phyloP scores from a whole-genome alignment of 2,113 vertebrate genomes.

The Lanius ludovicianus region DNA sequence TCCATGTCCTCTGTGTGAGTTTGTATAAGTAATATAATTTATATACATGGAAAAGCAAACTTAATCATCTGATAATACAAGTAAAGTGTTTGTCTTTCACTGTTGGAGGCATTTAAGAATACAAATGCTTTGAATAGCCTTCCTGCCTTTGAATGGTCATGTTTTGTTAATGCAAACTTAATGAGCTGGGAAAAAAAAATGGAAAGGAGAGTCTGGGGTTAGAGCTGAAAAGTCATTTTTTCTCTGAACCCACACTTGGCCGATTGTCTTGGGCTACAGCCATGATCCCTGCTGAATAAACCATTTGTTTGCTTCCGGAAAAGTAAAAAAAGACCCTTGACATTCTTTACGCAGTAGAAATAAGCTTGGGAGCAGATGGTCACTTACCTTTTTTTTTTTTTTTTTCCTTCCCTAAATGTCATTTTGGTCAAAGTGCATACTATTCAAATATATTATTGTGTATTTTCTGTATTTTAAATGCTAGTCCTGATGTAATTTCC shows the following conservation, averaged over 20 bases:
- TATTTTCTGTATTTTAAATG: constrained; percentile 42
- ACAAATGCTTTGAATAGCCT: constrained; percentile 56
- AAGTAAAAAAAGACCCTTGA: constrained; percentile 54
- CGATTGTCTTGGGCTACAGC: constrained; percentile 49
- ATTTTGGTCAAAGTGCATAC: constrained; percentile 58
- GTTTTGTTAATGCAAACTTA: constrained; percentile 63
- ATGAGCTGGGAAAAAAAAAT: constrained; percentile 53
- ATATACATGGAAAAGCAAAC: constrained; percentile 59
- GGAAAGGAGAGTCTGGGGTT: constrained; percentile 38
- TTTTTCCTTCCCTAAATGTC: neutral
- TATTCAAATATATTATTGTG: constrained; percentile 50
- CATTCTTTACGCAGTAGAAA: constrained; percentile 52
- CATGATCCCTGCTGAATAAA: constrained; percentile 48
- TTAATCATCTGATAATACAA: constrained; percentile 56
- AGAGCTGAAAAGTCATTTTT: constrained; percentile 62
- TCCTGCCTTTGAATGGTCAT: constrained; percentile 59
- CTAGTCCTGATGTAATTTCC: constrained; percentile 45
- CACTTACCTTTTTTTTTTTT: neutral
- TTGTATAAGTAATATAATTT: constrained; percentile 58
- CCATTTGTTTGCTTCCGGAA: constrained; percentile 57
- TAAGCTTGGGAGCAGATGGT: constrained; percentile 50
- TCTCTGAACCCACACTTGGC: constrained; percentile 44
- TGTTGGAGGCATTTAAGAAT: constrained; percentile 52
- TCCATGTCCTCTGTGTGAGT: neutral
- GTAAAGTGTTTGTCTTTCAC: constrained; percentile 58